Evolutionary conservation across 2,888 invertebrate species (phyloP), one percentile per base, ranked within the genome.

Genomic region (Cheilosia pagana): DNA sequence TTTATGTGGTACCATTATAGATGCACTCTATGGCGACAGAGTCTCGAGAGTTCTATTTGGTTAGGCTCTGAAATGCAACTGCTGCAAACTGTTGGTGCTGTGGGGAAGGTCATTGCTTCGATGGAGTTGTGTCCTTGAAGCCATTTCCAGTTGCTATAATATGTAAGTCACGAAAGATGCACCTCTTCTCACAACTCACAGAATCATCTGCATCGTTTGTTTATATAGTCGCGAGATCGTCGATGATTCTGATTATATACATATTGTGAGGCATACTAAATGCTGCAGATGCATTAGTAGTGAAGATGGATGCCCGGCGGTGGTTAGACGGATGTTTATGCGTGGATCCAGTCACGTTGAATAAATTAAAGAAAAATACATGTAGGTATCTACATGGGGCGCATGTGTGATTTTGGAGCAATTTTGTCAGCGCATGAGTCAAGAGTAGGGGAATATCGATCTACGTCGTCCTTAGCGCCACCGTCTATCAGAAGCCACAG

Each of bases 111-210:
- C 85, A 85, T 85, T 85, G 85, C 55, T 71, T 71, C 67, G 81
- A 65, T 76, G 70, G 81, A 71, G 75, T 62, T 65, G 81, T 85
- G 85, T 81, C 85, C 85, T 85, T 85, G 85, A 59, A 85, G 81
- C 50, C 70, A 57, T 67, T 79, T 76, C 50, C 75, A 81, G 81
- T 70, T 65, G 72, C 68, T 68, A 70, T 79, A 79, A 85, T 81
- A 81, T 85, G 76, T 85, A 85, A 85, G 85, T 81, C 85, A 85
- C 83, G 79, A 83, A 57, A 83, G 83, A 79, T 83, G 70, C 74
- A 70, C 70, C 65, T 75, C 50, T 74, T 48, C 59, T 16, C 41
- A n/a, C 16, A 19, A 28, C 53, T 16, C 41, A 53, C 53, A 53
- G 71, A 65, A 70, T 70, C 76, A 21, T 16, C 62, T 48, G 35